Conservation (phyloP, 1,140 invertebrate species). For the Drosophila fuyamai region DNA sequence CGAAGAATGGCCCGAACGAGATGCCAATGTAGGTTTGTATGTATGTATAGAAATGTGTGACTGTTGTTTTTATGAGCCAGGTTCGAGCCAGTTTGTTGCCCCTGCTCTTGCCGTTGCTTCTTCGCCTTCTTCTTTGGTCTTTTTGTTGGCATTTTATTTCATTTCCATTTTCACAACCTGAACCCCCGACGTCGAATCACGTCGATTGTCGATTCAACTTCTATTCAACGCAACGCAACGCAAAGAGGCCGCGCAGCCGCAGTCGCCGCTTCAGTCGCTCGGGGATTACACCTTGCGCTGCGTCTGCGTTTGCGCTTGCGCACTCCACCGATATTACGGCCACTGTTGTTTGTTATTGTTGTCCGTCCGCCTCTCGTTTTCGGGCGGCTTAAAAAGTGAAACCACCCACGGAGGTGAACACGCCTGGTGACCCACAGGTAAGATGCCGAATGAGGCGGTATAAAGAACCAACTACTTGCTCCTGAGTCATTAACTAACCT, state of each 20-base stretch:
- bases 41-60: neutral
- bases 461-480: no score
- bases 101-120: conserved; percentile 13
- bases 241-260: conserved; percentile 51
- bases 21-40: conserved; percentile 1
- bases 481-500: no score
- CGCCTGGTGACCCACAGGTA: conserved; percentile 4
- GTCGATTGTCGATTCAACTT: conserved; percentile 5
- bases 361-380: neutral
- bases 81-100: conserved; percentile 24
- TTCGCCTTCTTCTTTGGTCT: conserved; percentile 6
- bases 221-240: conserved; percentile 11
- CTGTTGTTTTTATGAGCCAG: conserved; percentile 22
- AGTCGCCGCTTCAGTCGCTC: conserved; percentile 14
- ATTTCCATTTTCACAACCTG: conserved; percentile 2
- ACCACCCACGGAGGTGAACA: conserved; percentile 11
- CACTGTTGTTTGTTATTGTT: neutral
- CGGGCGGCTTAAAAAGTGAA: conserved; percentile 68
- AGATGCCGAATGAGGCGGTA: neutral
- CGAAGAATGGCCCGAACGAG: conserved; percentile 7
- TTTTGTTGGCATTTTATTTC: conserved; percentile 13
- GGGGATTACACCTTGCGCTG: conserved; percentile 30
- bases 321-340: neutral
- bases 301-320: conserved; percentile 6
- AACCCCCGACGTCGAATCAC: conserved; percentile 12